These are phyloP conservation scores for Lithophane ornitopus DNA, from an alignment of 2,888 invertebrate genomes.

Conservation along the genomic window DNA sequence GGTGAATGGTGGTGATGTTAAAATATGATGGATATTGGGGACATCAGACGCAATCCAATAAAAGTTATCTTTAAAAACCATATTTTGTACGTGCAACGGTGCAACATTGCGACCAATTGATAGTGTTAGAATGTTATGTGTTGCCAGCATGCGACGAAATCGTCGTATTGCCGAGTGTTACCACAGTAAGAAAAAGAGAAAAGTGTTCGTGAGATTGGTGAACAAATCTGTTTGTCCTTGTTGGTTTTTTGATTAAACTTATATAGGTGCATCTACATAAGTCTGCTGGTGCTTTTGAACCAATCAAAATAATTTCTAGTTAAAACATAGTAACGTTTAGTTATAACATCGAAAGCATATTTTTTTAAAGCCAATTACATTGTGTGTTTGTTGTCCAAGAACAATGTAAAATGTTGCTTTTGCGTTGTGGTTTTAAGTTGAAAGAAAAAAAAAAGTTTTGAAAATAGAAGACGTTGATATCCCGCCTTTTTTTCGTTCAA, in stretches of 20 bases:
- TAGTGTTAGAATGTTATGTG: constrained; percentile 67
- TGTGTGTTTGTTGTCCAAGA: constrained; percentile 53
- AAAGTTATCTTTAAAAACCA: constrained; percentile 25
- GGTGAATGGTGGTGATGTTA: constrained; percentile 21
- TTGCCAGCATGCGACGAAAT: constrained; percentile 62
- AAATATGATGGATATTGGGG: constrained; percentile 8
- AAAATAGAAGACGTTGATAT: constrained; percentile 1
- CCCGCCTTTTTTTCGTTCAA: constrained; percentile 43
- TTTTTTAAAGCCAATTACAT: constrained; percentile 68
- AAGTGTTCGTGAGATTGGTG: constrained; percentile 44
- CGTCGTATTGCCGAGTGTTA: constrained; percentile 69
- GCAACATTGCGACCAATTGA: constrained; percentile 45
- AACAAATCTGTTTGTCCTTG: constrained; percentile 36
- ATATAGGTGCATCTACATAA: constrained; percentile 42
- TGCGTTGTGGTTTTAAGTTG: constrained; percentile 41
- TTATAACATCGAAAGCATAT: constrained; percentile 79
- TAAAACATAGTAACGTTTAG: constrained; percentile 58
- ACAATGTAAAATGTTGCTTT: constrained; percentile 61
- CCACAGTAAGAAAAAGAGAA: constrained; percentile 63
- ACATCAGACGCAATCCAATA: constrained; percentile 64
- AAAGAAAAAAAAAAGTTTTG: constrained; percentile 42
- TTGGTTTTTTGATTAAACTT: constrained; percentile 35
- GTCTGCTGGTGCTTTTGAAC: constrained; percentile 36
- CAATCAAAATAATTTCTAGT: constrained; percentile 48
- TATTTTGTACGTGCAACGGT: constrained; percentile 48